These are phyloP conservation scores for Mormyrus proboscirostris DNA, from an alignment of 2,797 vertebrate species.

Conservation along the genomic window DNA sequence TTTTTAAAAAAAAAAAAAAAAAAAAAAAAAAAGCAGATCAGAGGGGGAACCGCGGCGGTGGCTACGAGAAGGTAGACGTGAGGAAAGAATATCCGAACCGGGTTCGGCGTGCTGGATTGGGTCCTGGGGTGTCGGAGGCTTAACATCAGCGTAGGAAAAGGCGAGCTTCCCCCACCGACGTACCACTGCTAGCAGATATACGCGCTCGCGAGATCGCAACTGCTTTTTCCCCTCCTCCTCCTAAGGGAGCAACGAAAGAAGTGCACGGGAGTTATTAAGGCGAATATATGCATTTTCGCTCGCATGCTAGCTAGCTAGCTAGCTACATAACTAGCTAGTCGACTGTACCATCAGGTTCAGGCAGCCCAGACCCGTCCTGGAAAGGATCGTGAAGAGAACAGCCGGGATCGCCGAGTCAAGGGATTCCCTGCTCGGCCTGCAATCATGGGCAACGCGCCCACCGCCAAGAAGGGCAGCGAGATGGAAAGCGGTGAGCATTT, in stretches of 20 bases:
- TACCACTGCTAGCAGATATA: slow-evolving; percentile 18
- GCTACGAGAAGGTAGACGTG: slow-evolving; percentile 39
- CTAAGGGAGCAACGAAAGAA: slow-evolving; percentile 36
- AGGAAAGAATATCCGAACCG: slow-evolving; percentile 30
- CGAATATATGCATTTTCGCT: background rate
- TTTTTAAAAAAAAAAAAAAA: background rate
- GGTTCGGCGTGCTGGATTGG: slow-evolving; percentile 38
- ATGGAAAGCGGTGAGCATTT: slow-evolving; percentile 75
- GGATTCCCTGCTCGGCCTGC: slow-evolving; percentile 56
- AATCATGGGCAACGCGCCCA: slow-evolving; percentile 89
- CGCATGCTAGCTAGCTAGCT: slow-evolving; percentile 35
- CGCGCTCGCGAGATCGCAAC: slow-evolving; percentile 12
- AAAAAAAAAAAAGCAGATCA: slow-evolving; percentile 40
- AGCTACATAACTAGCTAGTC: slow-evolving; percentile 42
- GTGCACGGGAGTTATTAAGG: background rate
- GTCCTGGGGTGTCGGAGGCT: slow-evolving; percentile 24
- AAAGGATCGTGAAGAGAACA: slow-evolving; percentile 45
- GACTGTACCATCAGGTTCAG: slow-evolving; percentile 21
- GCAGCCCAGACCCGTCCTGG: slow-evolving; percentile 30
- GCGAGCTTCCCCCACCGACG: slow-evolving; percentile 5
- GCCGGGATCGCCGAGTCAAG: slow-evolving; percentile 40
- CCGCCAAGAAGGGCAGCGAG: slow-evolving; percentile 88
- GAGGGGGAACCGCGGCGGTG: slow-evolving; percentile 51
- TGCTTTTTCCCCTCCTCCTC: slow-evolving; percentile 24
- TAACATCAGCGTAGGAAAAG: slow-evolving; percentile 13